Conservation (phyloP, 1,140 invertebrate genomes). For the Scaptomyza graminum region DNA sequence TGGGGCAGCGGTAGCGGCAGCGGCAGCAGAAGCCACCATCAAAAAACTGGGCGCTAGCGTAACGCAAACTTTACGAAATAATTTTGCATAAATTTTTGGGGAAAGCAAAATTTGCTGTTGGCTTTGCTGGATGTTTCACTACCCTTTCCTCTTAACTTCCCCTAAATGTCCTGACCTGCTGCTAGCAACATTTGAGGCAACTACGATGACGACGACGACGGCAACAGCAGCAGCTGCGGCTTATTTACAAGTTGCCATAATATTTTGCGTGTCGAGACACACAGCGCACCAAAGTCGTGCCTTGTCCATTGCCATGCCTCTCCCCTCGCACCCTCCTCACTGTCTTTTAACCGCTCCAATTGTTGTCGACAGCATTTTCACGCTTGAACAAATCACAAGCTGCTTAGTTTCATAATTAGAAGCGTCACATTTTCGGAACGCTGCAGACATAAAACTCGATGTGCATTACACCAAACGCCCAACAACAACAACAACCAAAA, state of each 20-base stretch:
- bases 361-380: conserved; percentile 81
- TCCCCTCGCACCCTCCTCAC: background rate
- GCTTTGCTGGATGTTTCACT: conserved; percentile 57
- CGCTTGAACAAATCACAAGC: conserved; percentile 82
- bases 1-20: conserved; percentile 16
- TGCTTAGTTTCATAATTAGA: conserved; percentile 83
- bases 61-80: conserved; percentile 80
- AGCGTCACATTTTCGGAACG: conserved; percentile 76
- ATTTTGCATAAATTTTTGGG: conserved; percentile 80
- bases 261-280: conserved; percentile 76
- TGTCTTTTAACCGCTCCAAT: conserved; percentile 11
- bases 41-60: conserved; percentile 65
- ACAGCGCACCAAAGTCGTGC: conserved; percentile 33
- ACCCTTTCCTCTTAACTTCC: conserved; percentile 1
- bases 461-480: conserved; percentile 72
- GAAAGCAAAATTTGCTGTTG: conserved; percentile 70
- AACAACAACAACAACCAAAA: conserved; percentile 44
- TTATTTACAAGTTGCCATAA: conserved; percentile 83
- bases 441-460: conserved; percentile 64
- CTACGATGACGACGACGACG: background rate
- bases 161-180: conserved; percentile 48
- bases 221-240: conserved; percentile 70
- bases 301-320: conserved; percentile 16
- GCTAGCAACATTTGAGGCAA: conserved; percentile 10
- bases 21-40: conserved; percentile 19